These are phyloP conservation scores for Aleiodes testaceus DNA, from an alignment of 2,888 invertebrate species.

Conservation along the genomic window DNA sequence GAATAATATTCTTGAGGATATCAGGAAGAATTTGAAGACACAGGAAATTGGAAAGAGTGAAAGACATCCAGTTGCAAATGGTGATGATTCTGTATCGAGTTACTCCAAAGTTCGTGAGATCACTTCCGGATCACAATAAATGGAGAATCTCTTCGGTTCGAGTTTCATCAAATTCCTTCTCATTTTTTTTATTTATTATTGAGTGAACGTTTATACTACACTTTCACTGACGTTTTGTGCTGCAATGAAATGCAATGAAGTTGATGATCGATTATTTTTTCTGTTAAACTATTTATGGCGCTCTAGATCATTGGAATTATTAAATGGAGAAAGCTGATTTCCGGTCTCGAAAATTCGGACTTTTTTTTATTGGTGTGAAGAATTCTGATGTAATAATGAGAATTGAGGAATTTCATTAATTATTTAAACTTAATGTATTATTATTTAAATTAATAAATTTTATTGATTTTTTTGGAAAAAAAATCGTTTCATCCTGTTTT, in stretches of 20 bases:
- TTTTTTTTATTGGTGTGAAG: too few relatives aligned
- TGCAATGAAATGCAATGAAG: constrained; percentile 22
- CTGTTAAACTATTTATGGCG: not conserved
- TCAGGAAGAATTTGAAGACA: not conserved
- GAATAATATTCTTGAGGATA: not conserved
- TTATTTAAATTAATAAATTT: too few relatives aligned
- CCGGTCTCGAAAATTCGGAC: too few relatives aligned
- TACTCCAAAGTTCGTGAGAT: constrained; percentile 23
- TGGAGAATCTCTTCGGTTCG: constrained; percentile 17
- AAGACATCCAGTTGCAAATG: not conserved
- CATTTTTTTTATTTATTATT: not conserved
- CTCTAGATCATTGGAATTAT: not conserved
- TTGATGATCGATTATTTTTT: constrained; percentile 17
- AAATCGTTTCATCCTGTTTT: too few relatives aligned
- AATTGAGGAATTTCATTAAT: too few relatives aligned
- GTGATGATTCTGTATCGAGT: not conserved
- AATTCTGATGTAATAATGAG: too few relatives aligned
- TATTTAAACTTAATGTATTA: too few relatives aligned
- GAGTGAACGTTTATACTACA: constrained; percentile 24
- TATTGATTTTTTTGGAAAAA: too few relatives aligned
- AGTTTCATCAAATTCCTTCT: constrained; percentile 12
- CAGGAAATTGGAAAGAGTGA: not conserved
- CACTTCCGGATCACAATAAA: constrained; percentile 29
- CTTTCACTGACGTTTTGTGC: constrained; percentile 38
- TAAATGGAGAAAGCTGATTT: too few relatives aligned